Evolutionary conservation across 1,140 invertebrate genomes (phyloP).

Genomic region (Sesamia nonagrioides): DNA sequence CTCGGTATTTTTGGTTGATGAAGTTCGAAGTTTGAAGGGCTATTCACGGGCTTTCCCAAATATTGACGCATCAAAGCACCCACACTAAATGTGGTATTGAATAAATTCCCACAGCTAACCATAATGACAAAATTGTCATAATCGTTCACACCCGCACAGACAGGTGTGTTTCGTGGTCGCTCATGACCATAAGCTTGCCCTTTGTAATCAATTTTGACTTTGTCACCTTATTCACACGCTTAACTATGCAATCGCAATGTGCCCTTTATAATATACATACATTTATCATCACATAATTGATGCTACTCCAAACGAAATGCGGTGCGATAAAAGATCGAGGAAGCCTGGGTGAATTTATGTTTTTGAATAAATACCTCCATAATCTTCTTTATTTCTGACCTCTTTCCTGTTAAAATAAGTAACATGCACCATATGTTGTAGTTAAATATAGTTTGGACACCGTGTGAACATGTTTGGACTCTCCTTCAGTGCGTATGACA

Average conservation of each 20-base stretch:
- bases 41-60: conserved; percentile 2
- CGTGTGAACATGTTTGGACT: conserved; percentile 70
- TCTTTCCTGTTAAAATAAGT: conserved; percentile 12
- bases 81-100: conserved; percentile 31
- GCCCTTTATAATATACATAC: neutral
- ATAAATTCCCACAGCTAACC: conserved; percentile 62
- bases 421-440: conserved; percentile 18
- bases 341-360: neutral
- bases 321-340: neutral
- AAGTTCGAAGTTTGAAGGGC: neutral
- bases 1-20: conserved; percentile 26
- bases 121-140: conserved; percentile 67
- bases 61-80: conserved; percentile 21
- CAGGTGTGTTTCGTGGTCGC: conserved; percentile 75
- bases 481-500: conserved; percentile 71
- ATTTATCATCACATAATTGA: neutral
- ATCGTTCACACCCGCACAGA: conserved; percentile 62
- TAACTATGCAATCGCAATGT: conserved; percentile 7
- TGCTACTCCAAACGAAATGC: neutral
- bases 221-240: conserved; percentile 79
- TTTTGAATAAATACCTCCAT: neutral
- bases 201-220: conserved; percentile 72
- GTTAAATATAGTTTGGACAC: conserved; percentile 47
- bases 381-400: neutral
- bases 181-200: conserved; percentile 15